Conservation (phyloP, 2,888 invertebrate genomes). For the Phytoseiulus persimilis region DNA sequence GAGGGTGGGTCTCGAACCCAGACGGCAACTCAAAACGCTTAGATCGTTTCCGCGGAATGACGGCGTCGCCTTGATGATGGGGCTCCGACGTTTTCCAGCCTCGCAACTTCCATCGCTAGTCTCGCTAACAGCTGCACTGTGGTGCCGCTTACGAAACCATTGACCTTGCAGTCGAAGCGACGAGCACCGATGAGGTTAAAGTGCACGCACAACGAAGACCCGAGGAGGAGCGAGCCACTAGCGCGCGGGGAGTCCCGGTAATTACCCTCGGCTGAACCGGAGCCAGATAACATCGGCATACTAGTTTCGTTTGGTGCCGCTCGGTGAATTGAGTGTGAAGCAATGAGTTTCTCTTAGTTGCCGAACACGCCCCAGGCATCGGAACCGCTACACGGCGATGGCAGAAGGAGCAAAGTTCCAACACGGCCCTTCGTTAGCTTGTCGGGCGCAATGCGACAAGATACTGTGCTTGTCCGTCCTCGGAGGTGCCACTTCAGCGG, state of each 20-base stretch:
- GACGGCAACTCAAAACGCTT: not conserved
- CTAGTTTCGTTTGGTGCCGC: not conserved
- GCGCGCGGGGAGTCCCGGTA: not conserved
- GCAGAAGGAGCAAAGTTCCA: not conserved
- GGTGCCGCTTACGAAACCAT: not conserved
- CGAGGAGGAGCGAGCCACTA: not conserved
- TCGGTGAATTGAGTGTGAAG: not conserved
- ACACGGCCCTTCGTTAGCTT: not conserved
- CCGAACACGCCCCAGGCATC: not conserved
- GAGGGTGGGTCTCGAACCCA: not conserved
- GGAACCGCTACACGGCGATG: not conserved
- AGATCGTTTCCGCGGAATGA: too few relatives aligned
- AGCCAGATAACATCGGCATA: not conserved
- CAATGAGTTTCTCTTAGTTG: not conserved
- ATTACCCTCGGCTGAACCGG: not conserved
- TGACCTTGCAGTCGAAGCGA: not conserved
- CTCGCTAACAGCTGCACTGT: not conserved
- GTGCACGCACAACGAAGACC: not conserved
- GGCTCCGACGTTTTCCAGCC: too few relatives aligned
- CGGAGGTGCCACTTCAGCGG: not conserved
- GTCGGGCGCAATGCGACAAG: not conserved
- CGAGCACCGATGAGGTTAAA: not conserved
- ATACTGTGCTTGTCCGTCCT: not conserved
- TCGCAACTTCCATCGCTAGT: too few relatives aligned
- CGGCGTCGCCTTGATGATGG: too few relatives aligned